Evolutionary conservation across 92 coral and sea anemone species (phyloP), one percentile per base, ranked within the genome.

Genomic region (Virgularia gustaviana): DNA sequence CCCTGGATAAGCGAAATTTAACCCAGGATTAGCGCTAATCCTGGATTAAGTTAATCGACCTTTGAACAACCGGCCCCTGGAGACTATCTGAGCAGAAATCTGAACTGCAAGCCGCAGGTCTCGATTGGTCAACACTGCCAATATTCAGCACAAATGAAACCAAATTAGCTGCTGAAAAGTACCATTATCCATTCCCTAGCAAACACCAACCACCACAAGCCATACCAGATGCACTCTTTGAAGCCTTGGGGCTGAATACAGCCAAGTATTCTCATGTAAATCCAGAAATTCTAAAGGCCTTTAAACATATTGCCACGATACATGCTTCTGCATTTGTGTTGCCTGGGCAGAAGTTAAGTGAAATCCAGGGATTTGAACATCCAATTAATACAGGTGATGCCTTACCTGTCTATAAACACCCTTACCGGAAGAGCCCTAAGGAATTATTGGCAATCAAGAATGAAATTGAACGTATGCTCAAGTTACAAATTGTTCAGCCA

Each of bases 401-500:
- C 47, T 47, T 63, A 41, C 84, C 84, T 36, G 65, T 79, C 39
- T 70, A 79, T 28, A n/a, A n/a, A 20, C 84, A 79, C 52, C 80
- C 79, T 27, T 72, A 72, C 64, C 34, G 36, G 47, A 72, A 80
- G 54, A 73, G 77, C 37, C 85, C 81, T 42, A 75, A 39, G 7
- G 85, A 80, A 45, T 75, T 80, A 10, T 49, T 60, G 58, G 81
- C 85, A 22, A 80, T 73, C 57, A 80, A 73, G 37, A 43, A 22
- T 27, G 75, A 68, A 38, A 84, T 84, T 24, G 71, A 83, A 34
- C 63, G 77, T 28, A 83, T 83, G 76, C 52, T 78, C 12, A 78
- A 83, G 57, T 71, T 83, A 33, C 55, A 83, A 72, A 83, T 78
- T 62, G 57, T 83, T 12, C 80, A 78, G 49, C 83, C 83, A 39